Evolutionary conservation across 2,888 invertebrate species (phyloP), one percentile per base, ranked within the genome.

Genomic region (Esperia sulphurella): DNA sequence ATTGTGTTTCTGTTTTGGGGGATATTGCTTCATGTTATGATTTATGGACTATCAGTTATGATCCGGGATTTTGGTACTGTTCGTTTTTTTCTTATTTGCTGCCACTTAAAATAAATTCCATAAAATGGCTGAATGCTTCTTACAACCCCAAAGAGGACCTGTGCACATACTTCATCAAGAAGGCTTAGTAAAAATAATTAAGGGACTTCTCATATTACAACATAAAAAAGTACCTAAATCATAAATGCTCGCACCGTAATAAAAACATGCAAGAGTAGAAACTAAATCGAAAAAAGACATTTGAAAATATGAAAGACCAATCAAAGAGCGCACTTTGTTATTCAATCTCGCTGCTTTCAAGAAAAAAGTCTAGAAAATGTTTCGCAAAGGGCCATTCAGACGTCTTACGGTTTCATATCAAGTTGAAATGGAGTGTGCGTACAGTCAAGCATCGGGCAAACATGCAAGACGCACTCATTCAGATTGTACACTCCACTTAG

Each of bases 401-500:
- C 39, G 12, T 28, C 30, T 43, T 13, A 67, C 66, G 71, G 66
- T 73, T 78, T 79, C 78, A 76, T 82, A 83, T 81, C 79, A 77
- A 74, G 67, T 66, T 65, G 71, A 76, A 82, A 83, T 82, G 76
- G 78, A 76, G 85, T 82, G 78, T 83, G 81, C 83, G 79, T 75
- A 68, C 63, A 64, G 68, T 67, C 68, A 63, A 69, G 68, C 63
- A 64, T 61, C 67, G 54, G 54, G 75, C 72, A 83, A 86, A 85
- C 82, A 83, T 65, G 52, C 71, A 71, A 77, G 80, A 86, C 85
- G 83, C 84, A 86, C 82, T 83, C 84, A 78, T 83, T 74, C 75
- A 83, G 73, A 77, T 76, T 77, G 81, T 76, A 77, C 72, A 76
- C 79, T 77, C 58, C 67, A 72, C 69, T 79, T 73, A 62, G 66